phyloP scores from a whole-genome alignment of 1,140 invertebrate genomes.

The Streblospio benedicti region DNA sequence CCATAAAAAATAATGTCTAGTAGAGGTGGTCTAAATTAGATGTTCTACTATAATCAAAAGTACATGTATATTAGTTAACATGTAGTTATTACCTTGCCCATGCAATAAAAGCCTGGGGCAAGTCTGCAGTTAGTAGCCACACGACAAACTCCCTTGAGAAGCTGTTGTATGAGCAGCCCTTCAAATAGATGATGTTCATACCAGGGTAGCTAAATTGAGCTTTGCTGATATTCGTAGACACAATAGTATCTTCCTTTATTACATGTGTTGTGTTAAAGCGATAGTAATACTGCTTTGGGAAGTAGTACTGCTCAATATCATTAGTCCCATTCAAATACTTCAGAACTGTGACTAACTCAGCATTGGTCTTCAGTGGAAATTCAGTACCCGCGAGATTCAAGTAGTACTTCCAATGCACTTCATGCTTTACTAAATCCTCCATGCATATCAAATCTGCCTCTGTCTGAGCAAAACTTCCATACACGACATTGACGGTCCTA shows the following conservation, averaged over 20 bases:
- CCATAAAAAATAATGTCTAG: too few species aligned
- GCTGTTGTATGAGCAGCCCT: constrained; percentile 34
- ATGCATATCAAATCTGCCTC: constrained; percentile 32
- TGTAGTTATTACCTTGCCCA: too few species aligned
- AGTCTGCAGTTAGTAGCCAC: constrained; percentile 21
- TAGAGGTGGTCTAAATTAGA: too few species aligned
- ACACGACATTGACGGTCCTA: constrained; percentile 20
- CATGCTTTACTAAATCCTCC: constrained; percentile 20
- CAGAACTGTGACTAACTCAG: constrained; percentile 8
- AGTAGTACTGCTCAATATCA: constrained; percentile 10
- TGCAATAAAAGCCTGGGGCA: constrained; percentile 23
- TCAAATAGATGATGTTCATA: too few species aligned
- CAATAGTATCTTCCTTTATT: too few species aligned
- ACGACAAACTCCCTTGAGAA: constrained; percentile 28
- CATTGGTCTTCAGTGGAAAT: constrained; percentile 14
- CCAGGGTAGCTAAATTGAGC: too few species aligned
- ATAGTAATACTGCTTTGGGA: background rate
- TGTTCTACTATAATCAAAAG: too few species aligned
- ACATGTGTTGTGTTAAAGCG: too few species aligned
- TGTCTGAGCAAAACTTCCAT: constrained; percentile 17
- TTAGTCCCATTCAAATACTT: constrained; percentile 13
- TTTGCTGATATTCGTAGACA: too few species aligned
- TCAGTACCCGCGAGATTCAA: constrained; percentile 20
- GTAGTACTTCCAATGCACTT: constrained; percentile 14
- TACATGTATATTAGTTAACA: too few species aligned